Conservation (phyloP, 2,888 invertebrate species). For the Chloroclystis v-ata region DNA sequence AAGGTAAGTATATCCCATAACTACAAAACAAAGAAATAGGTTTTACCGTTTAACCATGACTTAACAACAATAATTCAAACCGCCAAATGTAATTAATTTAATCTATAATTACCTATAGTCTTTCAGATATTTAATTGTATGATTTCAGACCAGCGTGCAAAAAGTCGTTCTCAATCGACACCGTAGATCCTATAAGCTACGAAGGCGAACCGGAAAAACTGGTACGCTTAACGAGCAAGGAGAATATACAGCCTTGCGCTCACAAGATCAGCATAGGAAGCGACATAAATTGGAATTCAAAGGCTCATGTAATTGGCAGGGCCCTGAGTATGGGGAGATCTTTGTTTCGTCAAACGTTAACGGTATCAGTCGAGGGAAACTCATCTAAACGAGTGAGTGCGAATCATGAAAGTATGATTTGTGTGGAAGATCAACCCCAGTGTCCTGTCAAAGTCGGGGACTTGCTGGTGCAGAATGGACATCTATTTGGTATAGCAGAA, state of each 20-base stretch:
- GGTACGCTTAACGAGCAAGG: conserved; percentile 50
- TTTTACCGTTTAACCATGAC: too few species aligned
- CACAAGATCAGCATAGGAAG: conserved; percentile 41
- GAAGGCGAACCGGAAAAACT: conserved; percentile 48
- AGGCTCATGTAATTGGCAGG: conserved; percentile 51
- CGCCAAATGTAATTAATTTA: too few species aligned
- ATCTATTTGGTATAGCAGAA: conserved; percentile 53
- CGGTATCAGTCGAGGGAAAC: conserved; percentile 27
- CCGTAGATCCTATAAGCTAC: conserved; percentile 45
- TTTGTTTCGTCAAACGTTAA: conserved; percentile 52
- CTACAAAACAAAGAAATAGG: too few species aligned
- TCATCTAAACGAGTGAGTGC: conserved; percentile 11
- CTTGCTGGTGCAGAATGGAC: conserved; percentile 49
- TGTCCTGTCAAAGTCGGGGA: conserved; percentile 63
- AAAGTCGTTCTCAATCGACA: conserved; percentile 56
- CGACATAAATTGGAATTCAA: conserved; percentile 30
- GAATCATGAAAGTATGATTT: conserved; percentile 39
- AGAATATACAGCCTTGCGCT: conserved; percentile 49
- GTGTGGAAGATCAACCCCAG: conserved; percentile 45
- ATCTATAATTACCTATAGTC: too few species aligned
- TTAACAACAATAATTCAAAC: too few species aligned
- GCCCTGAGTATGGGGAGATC: conserved; percentile 42
- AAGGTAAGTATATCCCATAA: too few species aligned
- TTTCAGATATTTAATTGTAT: neutral
- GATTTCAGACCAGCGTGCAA: conserved; percentile 59